These are phyloP conservation scores for Centropristis striata DNA, from an alignment of 2,113 vertebrate species.

Conservation along the genomic window DNA sequence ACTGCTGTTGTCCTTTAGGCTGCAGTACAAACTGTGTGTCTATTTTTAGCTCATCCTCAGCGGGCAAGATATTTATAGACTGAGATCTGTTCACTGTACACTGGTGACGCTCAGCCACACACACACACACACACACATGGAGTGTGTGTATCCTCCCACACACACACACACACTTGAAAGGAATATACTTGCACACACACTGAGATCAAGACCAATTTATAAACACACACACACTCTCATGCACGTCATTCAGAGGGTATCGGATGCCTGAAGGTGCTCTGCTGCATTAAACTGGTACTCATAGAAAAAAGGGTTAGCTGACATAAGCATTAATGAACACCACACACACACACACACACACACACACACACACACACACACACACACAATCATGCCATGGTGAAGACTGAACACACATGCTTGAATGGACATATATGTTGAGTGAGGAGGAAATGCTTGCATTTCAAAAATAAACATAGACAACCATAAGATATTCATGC, in stretches of 20 bases:
- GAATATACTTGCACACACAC: neutral
- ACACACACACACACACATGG: conserved; percentile 22
- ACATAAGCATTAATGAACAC: conserved; percentile 37
- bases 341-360: neutral
- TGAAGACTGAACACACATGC: neutral
- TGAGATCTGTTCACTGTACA: conserved; percentile 40
- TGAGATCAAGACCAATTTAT: conserved; percentile 7
- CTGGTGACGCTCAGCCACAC: conserved; percentile 25
- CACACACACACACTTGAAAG: neutral
- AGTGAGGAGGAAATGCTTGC: neutral
- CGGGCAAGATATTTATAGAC: conserved; percentile 67
- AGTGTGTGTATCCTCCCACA: conserved; percentile 12
- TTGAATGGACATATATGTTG: neutral
- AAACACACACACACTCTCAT: conserved; percentile 7
- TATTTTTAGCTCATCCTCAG: conserved; percentile 66
- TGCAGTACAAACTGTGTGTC: conserved; percentile 3
- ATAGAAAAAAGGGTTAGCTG: conserved; percentile 33
- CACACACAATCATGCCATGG: neutral
- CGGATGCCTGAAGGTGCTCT: conserved; percentile 19
- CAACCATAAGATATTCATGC: conserved; percentile 18
- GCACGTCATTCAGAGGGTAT: conserved; percentile 42
- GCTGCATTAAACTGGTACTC: conserved; percentile 34
- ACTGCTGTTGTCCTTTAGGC: conserved; percentile 23
- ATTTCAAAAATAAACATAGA: neutral
- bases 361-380: conserved; percentile 13